Conservation (phyloP, 1,140 invertebrate genomes). For the Papilio polytes region DNA sequence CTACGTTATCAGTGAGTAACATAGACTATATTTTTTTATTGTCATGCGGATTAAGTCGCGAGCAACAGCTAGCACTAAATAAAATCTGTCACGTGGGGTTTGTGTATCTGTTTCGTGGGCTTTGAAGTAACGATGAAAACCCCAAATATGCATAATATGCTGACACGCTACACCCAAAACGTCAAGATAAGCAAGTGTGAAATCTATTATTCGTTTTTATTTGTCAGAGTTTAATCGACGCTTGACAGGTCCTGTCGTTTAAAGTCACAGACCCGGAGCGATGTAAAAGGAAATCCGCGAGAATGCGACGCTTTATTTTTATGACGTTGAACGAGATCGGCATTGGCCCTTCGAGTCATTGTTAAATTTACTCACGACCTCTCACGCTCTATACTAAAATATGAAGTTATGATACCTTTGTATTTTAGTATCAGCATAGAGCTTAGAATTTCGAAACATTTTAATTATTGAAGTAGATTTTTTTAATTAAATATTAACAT, state of each 20-base stretch:
- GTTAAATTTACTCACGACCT: not conserved
- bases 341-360: not conserved
- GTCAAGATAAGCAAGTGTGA: not conserved
- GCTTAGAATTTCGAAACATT: no score
- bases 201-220: not conserved
- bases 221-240: not conserved
- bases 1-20: no score
- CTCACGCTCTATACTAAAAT: not conserved
- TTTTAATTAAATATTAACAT: no score
- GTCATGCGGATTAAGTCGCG: no score
- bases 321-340: conserved; percentile 2
- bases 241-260: not conserved
- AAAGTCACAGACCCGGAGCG: not conserved
- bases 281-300: conserved; percentile 34
- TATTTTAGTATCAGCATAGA: not conserved
- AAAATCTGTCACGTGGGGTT: no score
- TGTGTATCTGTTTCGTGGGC: not conserved
- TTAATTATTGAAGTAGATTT: no score
- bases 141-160: not conserved
- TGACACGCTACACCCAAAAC: not conserved
- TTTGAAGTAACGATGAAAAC: not conserved
- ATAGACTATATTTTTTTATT: no score
- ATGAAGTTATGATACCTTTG: not conserved
- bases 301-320: conserved; percentile 19
- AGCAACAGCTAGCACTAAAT: no score